Base-by-base conservation (phyloP, 2,797 vertebrate species). In the Luscinia megarhynchos region DNA sequence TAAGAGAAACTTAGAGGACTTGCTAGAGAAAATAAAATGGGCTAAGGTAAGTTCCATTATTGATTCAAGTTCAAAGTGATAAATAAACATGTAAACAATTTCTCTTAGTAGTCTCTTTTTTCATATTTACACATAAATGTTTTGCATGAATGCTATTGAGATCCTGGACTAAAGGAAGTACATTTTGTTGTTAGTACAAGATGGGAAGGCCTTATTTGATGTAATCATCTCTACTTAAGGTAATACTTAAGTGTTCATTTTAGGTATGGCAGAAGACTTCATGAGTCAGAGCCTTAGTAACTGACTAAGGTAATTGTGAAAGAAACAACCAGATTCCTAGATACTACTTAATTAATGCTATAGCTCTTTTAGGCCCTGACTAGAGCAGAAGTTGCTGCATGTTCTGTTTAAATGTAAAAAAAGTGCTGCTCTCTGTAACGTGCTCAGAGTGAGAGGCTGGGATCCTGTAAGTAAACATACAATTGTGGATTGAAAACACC, bases 21-120 rank as follows among this genome's bases (percentile, higher is more conserved):
- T 99, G 77, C 67, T 99, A 62, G 98, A 99, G 70, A 99, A 98
- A 96, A 98, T 99, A 96, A 94, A 96, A 38, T 99, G 99, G 99
- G 99, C 98, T 58, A 98, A 98, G 98, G 98, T 99, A 97, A 51
- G 96, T 75, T 63, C 22, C 45, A 6, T 72, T 70, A 50, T 41
- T 53, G 63, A 38, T 64, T 89, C 40, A 36, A 45, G 36, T 84
- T 84, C 54, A 36, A 51, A 58, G 14, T 38, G 14, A 41, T 80
- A 50, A 88, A 64, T 20, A 73, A 50, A 76, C 19, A 24, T 15
- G 7, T 62, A 48, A 80, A 51, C 23, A 36, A 36, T 59, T 80
- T 62, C 40, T 67, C 36, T 79, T 58, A 74, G 29, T 66, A 34
- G 10, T 67, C 10, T 43, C 34, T 90, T 67, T 13, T 38, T 85